Conservation (phyloP, 1,140 invertebrate genomes). For the Agraylea sexmaculata region DNA sequence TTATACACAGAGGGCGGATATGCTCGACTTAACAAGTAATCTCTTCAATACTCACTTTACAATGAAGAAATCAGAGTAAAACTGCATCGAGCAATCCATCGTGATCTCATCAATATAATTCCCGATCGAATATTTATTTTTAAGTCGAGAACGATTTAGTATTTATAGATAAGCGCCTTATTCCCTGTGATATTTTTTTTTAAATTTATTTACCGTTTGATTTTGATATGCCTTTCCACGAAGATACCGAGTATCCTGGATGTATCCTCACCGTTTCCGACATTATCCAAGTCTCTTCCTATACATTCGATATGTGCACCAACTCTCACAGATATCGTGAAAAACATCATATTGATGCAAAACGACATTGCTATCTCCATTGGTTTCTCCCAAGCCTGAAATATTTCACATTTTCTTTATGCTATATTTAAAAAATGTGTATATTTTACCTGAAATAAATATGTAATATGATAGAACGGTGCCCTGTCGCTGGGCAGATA, state of each 20-base stretch:
- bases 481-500: slow-evolving; percentile 7
- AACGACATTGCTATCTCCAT: slow-evolving; percentile 12
- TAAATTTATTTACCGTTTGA: slow-evolving; percentile 12
- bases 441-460: slow-evolving; percentile 11
- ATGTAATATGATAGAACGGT: slow-evolving; percentile 9
- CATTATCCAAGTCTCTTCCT: slow-evolving; percentile 8
- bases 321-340: slow-evolving; percentile 11
- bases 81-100: too few relatives aligned
- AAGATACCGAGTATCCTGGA: slow-evolving; percentile 1
- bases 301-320: slow-evolving; percentile 16
- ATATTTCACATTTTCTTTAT: background rate
- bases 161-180: too few relatives aligned
- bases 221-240: slow-evolving; percentile 15
- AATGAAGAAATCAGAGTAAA: too few relatives aligned
- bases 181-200: too few relatives aligned
- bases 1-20: too few relatives aligned
- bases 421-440: background rate
- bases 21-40: too few relatives aligned
- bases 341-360: slow-evolving; percentile 17
- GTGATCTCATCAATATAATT: too few relatives aligned
- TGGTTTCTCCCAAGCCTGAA: slow-evolving; percentile 10
- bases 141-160: too few relatives aligned
- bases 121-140: too few relatives aligned
- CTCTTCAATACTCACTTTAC: too few relatives aligned
- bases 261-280: background rate